phyloP scores from a whole-genome alignment of 2,888 invertebrate genomes.

The Enchytraeus crypticus region DNA sequence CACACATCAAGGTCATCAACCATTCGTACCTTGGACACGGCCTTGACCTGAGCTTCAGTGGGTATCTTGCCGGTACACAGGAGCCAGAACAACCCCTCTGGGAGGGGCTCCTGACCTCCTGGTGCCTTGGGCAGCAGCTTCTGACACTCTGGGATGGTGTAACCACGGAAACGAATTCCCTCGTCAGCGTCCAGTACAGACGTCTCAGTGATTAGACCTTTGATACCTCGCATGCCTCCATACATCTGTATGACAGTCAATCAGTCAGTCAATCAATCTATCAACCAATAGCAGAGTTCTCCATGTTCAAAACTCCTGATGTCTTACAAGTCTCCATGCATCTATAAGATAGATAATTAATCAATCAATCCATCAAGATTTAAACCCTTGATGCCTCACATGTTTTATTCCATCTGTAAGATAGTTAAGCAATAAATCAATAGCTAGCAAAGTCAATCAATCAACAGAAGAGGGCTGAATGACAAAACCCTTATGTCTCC shows the following conservation, averaged over 20 bases:
- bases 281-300: too few species aligned
- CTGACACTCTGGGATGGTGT: constrained; percentile 86
- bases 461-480: too few species aligned
- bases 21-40: constrained; percentile 41
- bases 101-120: constrained; percentile 70
- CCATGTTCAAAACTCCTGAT: neutral
- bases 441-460: too few species aligned
- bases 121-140: constrained; percentile 72
- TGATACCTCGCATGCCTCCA: constrained; percentile 93
- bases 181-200: constrained; percentile 89
- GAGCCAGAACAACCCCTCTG: constrained; percentile 90
- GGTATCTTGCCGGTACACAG: constrained; percentile 81
- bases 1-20: too few species aligned
- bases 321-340: neutral
- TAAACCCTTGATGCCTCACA: too few species aligned
- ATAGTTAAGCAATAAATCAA: too few species aligned
- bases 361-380: neutral
- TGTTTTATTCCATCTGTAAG: too few species aligned
- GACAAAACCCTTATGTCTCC: too few species aligned
- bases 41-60: constrained; percentile 63
- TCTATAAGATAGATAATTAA: neutral
- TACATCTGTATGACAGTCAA: constrained; percentile 54
- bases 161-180: constrained; percentile 87
- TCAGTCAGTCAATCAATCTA: neutral
- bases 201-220: constrained; percentile 86